Evolutionary conservation across 2,888 invertebrate genomes (phyloP), one percentile per base, ranked within the genome.

Genomic region (Drosophila emarginata): DNA sequence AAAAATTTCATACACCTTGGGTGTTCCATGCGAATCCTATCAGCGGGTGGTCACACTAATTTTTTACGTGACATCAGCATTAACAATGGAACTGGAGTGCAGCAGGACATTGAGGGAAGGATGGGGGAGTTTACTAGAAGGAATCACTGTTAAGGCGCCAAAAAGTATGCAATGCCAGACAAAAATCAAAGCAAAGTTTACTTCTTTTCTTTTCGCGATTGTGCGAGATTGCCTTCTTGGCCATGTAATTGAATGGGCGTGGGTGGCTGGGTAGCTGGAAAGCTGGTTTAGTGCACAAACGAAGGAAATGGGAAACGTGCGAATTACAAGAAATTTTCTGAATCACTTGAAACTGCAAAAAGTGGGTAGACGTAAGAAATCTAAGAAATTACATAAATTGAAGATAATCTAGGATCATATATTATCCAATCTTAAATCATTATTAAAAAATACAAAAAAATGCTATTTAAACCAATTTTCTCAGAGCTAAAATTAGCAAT

Each of bases 21-120:
- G 82, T 79, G 85, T 85, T 64, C 32, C 32, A 60, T 21, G 18
- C 61, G 40, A 64, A 69, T 45, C 61, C 77, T 70, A 82, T 78
- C 82, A 79, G 74, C 86, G 85, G 82, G 82, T 59, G 86, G 83
- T 82, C 71, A 71, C 74, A 83, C 79, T 86, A 80, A 86, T 86
- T 82, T 82, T 86, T 86, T 86, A 82, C 86, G 86, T 82, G 86
- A 80, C 76, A 72, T 67, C 54, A 64, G 64, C 76, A 73, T 69
- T 71, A 77, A 70, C 54, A 64, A 58, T 28, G 18, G 51, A 73
- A 66, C 57, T 60, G 57, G 67, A 64, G 52, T 52, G 71, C 65
- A 67, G 59, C n/a, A 28, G 69, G 32, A 32, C 32, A 32, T 32
- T 9, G 32, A 32, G 32, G 9, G 32, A 1, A 9, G 5, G 28